Evolutionary conservation across 2,797 vertebrate species (phyloP).

Genomic region (Eutrigla gurnardus): DNA sequence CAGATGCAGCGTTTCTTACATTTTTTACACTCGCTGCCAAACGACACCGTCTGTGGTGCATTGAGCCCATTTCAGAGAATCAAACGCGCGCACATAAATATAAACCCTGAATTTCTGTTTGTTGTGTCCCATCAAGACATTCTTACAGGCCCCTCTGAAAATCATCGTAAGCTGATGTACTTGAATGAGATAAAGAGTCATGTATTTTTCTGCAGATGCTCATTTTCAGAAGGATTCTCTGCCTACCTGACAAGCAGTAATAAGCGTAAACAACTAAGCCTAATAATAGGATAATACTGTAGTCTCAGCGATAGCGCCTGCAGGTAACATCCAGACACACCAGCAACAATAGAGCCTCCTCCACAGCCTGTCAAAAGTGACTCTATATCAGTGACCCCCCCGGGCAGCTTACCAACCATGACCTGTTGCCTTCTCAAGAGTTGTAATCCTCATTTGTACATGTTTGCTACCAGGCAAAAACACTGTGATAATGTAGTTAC

Average conservation of each 20-base stretch:
- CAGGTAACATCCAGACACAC: slow-evolving; percentile 86
- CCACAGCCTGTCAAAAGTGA: slow-evolving; percentile 87
- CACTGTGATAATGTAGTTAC: slow-evolving; percentile 84
- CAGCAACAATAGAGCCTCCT: slow-evolving; percentile 86
- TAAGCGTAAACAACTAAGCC: slow-evolving; percentile 89
- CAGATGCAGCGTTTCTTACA: slow-evolving; percentile 62
- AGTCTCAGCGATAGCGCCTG: slow-evolving; percentile 85
- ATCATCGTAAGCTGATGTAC: slow-evolving; percentile 78
- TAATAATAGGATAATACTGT: slow-evolving; percentile 91
- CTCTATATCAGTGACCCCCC: slow-evolving; percentile 85
- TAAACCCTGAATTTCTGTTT: slow-evolving; percentile 71
- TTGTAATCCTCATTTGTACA: slow-evolving; percentile 84
- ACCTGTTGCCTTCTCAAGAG: slow-evolving; percentile 86
- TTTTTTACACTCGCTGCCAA: slow-evolving; percentile 61
- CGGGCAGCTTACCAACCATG: slow-evolving; percentile 86
- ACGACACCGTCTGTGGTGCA: slow-evolving; percentile 46
- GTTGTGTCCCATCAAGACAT: slow-evolving; percentile 70
- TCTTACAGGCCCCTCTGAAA: slow-evolving; percentile 72
- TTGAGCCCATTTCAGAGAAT: slow-evolving; percentile 53
- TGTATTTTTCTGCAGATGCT: slow-evolving; percentile 79
- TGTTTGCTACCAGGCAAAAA: slow-evolving; percentile 81
- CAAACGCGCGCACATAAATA: slow-evolving; percentile 66
- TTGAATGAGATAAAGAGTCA: slow-evolving; percentile 78
- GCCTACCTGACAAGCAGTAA: slow-evolving; percentile 88
- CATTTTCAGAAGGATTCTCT: slow-evolving; percentile 82